Evolutionary conservation across 2,113 vertebrate genomes (phyloP).

Genomic region (Neotoma lepida): DNA sequence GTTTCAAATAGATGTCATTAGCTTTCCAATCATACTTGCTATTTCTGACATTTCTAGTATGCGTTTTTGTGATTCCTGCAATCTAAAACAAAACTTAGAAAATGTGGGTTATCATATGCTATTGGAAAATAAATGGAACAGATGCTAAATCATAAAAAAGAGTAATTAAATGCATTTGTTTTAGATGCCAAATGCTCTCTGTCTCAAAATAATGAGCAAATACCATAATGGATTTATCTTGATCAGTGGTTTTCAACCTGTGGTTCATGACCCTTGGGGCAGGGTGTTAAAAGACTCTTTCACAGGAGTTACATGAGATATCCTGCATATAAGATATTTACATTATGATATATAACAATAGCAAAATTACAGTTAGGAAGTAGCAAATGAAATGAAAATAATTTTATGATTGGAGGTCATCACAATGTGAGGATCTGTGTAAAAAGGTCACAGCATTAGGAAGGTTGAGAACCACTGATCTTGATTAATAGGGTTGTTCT

Average conservation of each 20-base stretch:
- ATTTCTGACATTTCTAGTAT: not conserved
- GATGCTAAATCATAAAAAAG: not conserved
- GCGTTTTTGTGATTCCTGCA: not conserved
- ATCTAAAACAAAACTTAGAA: not conserved
- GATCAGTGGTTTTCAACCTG: not conserved
- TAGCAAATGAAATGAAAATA: not conserved
- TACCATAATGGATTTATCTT: not conserved
- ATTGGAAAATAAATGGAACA: not conserved
- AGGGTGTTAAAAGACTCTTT: not conserved
- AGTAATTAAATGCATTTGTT: not conserved
- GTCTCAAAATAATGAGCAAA: not conserved
- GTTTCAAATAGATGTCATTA: not conserved
- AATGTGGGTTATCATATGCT: not conserved
- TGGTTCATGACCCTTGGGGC: not conserved
- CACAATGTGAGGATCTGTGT: no score
- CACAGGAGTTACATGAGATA: not conserved
- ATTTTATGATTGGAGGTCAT: not conserved
- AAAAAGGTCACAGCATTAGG: no score
- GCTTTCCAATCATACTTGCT: not conserved
- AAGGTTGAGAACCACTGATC: not conserved
- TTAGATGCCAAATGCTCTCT: not conserved
- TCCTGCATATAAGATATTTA: not conserved
- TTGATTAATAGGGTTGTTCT: not conserved
- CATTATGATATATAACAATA: not conserved
- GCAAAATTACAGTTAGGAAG: not conserved